Conservation (phyloP, 1,140 invertebrate genomes). For the Sycobia sp. region DNA sequence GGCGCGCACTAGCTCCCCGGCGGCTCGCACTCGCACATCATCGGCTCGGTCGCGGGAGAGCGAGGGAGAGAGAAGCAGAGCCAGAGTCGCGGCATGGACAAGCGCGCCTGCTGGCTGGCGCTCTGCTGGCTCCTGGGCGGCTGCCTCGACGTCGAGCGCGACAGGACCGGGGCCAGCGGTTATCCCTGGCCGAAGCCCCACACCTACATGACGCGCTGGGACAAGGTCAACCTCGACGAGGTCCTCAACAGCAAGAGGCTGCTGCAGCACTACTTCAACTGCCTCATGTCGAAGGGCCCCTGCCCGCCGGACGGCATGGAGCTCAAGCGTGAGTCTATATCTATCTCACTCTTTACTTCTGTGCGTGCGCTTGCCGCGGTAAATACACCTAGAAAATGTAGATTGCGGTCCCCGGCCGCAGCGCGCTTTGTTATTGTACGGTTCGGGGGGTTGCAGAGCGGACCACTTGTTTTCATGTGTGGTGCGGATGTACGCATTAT, state of each 20-base stretch:
- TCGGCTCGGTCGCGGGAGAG: background rate
- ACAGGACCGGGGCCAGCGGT: background rate
- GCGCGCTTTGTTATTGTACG: no score
- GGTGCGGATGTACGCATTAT: no score
- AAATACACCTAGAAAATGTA: no score
- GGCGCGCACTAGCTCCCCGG: no score
- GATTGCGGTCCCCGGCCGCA: no score
- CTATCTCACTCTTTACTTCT: no score
- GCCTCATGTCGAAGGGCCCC: conserved; percentile 61
- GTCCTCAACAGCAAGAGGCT: conserved; percentile 64
- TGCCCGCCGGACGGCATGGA: conserved; percentile 66
- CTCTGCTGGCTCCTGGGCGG: conserved; percentile 30
- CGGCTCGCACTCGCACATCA: no score
- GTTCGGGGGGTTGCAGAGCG: no score
- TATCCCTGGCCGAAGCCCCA: conserved; percentile 23
- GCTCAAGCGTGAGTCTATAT: conserved; percentile 62
- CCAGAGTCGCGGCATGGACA: conserved; percentile 23
- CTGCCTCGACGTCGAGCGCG: conserved; percentile 13
- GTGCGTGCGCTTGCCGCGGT: no score
- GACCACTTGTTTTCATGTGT: no score
- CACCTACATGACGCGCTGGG: conserved; percentile 55
- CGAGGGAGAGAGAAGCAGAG: background rate
- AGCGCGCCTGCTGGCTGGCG: conserved; percentile 32
- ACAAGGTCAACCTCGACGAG: conserved; percentile 65
- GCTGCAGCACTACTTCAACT: conserved; percentile 66